phyloP scores from a whole-genome alignment of 2,113 vertebrate genomes.

The Leptobrachium ailaonicum region DNA sequence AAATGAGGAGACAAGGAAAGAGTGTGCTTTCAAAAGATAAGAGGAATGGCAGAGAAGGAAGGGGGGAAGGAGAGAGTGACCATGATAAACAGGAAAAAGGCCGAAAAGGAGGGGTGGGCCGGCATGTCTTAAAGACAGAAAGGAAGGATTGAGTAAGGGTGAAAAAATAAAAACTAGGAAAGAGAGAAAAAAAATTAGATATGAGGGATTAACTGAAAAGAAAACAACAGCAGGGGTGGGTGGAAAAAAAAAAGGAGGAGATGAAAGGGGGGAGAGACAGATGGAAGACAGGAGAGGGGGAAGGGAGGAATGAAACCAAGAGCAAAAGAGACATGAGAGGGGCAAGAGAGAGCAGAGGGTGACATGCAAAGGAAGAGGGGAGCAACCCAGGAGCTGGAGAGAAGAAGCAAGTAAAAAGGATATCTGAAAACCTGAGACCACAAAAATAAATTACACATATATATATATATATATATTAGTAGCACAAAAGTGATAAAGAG shows the following conservation, averaged over 20 bases:
- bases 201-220: slow-evolving; percentile 41
- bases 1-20: slow-evolving; percentile 27
- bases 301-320: slow-evolving; percentile 32
- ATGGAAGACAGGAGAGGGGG: slow-evolving; percentile 48
- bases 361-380: slow-evolving; percentile 1
- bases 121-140: slow-evolving; percentile 26
- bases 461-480: too few species aligned
- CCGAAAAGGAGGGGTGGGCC: background rate
- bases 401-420: slow-evolving; percentile 12
- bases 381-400: slow-evolving; percentile 22
- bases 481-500: slow-evolving; percentile 25
- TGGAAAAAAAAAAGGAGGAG: slow-evolving; percentile 37
- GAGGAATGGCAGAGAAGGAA: slow-evolving; percentile 12
- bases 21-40: slow-evolving; percentile 35
- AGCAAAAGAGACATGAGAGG: background rate
- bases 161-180: slow-evolving; percentile 19
- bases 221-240: slow-evolving; percentile 49
- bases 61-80: slow-evolving; percentile 11
- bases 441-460: background rate
- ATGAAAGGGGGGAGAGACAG: slow-evolving; percentile 46
- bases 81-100: slow-evolving; percentile 32
- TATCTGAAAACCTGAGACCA: background rate
- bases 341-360: slow-evolving; percentile 11
- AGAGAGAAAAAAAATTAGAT: slow-evolving; percentile 28
- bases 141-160: slow-evolving; percentile 27